A percentile compares a stretch with the other conserved stretches of the same genome.
phyloP scores from a whole-genome alignment of 2,113 vertebrate species.

The Danionella cerebrum region DNA sequence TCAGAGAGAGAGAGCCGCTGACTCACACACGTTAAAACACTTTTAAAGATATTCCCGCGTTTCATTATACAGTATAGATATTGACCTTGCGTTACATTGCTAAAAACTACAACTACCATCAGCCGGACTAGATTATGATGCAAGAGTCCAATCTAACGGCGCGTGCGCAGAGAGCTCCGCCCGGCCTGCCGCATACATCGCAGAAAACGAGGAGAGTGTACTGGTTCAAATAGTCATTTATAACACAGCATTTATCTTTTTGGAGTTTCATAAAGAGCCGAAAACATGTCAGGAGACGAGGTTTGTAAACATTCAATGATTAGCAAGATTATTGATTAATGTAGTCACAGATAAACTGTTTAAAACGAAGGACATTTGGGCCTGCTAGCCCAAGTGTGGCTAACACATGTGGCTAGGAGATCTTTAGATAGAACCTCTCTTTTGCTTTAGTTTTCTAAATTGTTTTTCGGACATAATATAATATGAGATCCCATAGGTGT shows the following conservation, averaged over 20 bases:
- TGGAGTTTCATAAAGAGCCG: background rate
- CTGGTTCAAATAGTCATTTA: background rate
- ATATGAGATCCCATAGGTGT: no score
- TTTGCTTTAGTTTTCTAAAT: no score
- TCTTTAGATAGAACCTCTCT: no score
- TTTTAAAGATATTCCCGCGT: no score
- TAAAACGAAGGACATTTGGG: background rate
- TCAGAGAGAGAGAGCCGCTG: no score
- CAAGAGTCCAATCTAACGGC: background rate
- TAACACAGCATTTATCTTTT: background rate
- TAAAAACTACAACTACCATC: background rate
- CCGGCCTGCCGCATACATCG: background rate
- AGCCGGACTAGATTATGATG: no score
- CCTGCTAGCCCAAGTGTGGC: background rate
- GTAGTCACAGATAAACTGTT: background rate
- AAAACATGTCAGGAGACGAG: conserved; percentile 42
- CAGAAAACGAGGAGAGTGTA: background rate
- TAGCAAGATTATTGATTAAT: background rate
- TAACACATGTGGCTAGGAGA: background rate
- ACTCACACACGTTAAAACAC: background rate
- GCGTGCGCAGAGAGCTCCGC: background rate
- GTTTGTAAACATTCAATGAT: background rate
- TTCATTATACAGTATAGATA: no score
- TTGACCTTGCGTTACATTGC: background rate
- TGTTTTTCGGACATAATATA: no score